Conservation (phyloP, 2,113 vertebrate genomes). For the Neomonachus schauinslandi region DNA sequence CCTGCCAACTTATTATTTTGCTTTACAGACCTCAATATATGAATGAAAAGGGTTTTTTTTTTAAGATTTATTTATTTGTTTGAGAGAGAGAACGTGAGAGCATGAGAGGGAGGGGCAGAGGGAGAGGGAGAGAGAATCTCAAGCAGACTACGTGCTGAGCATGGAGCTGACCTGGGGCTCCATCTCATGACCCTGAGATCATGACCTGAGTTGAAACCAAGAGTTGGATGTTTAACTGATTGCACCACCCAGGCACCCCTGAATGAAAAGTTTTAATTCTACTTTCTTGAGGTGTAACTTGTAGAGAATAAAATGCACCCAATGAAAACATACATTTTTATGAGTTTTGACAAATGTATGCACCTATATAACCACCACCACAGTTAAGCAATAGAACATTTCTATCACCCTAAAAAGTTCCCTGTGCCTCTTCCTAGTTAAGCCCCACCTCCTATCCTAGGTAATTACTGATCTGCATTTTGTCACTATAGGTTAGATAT, state of each 20-base stretch:
- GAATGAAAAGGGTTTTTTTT: not conserved
- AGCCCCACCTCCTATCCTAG: not conserved
- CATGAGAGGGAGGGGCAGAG: not conserved
- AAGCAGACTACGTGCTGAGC: not conserved
- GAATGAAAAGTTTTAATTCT: not conserved
- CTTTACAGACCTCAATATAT: not conserved
- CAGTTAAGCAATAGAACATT: conserved; percentile 10
- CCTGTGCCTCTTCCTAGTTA: not conserved
- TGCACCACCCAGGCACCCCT: not conserved
- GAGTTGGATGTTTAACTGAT: not conserved
- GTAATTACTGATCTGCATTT: not conserved
- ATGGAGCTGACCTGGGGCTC: not conserved
- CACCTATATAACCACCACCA: not conserved
- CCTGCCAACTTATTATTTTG: conserved; percentile 2
- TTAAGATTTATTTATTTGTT: not conserved
- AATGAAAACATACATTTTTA: conserved; percentile 17
- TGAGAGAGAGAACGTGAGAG: not conserved
- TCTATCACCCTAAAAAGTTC: not conserved
- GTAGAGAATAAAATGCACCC: not conserved
- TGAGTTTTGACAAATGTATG: conserved; percentile 13
- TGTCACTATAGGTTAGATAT: not conserved
- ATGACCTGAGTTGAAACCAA: not conserved
- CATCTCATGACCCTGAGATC: not conserved
- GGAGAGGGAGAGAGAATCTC: not conserved
- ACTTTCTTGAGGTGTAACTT: not conserved